Base-by-base conservation (phyloP, 2,888 invertebrate species). In the Conistra vaccinii region DNA sequence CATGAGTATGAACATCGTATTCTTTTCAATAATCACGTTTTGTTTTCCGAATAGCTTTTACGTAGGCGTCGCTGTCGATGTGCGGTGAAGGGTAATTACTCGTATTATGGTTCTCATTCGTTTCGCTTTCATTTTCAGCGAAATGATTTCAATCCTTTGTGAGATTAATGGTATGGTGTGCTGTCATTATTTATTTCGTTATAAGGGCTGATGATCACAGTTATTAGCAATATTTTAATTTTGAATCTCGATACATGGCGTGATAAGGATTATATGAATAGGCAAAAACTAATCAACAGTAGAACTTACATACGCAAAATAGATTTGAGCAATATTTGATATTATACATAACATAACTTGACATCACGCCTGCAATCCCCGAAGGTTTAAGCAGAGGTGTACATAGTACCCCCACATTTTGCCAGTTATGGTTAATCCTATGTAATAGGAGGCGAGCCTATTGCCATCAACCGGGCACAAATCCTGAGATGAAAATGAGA, bases 41-140 rank as follows among this genome's bases (percentile, higher is more conserved):
- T 74, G 26, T 80, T 67, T 17, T 32, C n/a, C 58, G 53, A 68
- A 65, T 29, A 45, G 9, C 35, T 63, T 39, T 65, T 20, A 57
- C 45, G 75, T 65, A 48, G 23, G 63, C 53, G 17, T 58, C 53
- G 20, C 26, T 55, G 63, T 29, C 65, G 63, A 66, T 60, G 62
- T 69, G 69, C 58, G 55, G 26, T 76, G 65, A 79, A 81, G 69
- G 76, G 79, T 81, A 81, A 76, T 81, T 76, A 81, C 65, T 68
- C 55, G 76, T 76, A 69, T 69, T 76, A 79, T 48, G 58, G 48
- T 29, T 66, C 63, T 65, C 53, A 55, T 55, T 42, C 45, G 26
- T 75, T 66, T 69, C 53, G 76, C n/a, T 63, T 79, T 55, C 39
- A 65, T 81, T 79, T 76, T 55, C 32, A 63, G 32, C 14, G 4